A percentile compares a stretch with the other conserved stretches of the same genome.
phyloP scores from a whole-genome alignment of 2,797 vertebrate genomes.

The Scomberomorus guttatus region DNA sequence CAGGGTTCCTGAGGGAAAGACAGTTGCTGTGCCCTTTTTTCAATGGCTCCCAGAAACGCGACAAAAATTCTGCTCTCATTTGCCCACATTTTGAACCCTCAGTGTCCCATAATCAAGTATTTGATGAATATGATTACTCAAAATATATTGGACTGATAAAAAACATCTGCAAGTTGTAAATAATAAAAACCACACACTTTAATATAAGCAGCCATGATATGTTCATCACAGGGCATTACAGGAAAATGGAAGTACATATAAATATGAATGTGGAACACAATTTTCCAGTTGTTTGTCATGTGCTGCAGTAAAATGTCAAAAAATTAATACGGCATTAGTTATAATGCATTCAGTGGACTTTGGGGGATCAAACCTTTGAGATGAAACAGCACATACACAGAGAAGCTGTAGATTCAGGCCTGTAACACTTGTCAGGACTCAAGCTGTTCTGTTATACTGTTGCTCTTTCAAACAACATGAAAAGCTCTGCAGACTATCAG shows the following conservation, averaged over 20 bases:
- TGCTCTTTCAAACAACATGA: conserved; percentile 45
- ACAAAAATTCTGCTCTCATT: neutral
- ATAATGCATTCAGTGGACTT: neutral
- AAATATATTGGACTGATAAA: neutral
- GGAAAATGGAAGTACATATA: neutral
- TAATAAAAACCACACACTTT: too few relatives aligned
- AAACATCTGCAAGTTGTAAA: neutral
- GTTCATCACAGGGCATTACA: neutral
- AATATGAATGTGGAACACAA: neutral
- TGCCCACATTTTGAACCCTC: neutral
- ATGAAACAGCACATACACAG: neutral
- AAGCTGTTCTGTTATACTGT: conserved; percentile 20
- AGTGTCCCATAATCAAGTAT: neutral
- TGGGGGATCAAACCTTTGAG: neutral
- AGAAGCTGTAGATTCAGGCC: neutral
- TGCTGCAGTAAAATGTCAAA: neutral
- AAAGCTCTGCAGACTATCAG: conserved; percentile 24
- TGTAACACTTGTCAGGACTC: conserved; percentile 27
- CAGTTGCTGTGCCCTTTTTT: neutral
- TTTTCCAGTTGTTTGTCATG: neutral
- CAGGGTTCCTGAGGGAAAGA: neutral
- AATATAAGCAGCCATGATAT: too few relatives aligned
- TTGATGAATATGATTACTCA: neutral
- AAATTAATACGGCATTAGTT: conserved; percentile 1
- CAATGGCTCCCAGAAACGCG: neutral